phyloP scores from a whole-genome alignment of 2,797 vertebrate genomes.

The Synanceia verrucosa region DNA sequence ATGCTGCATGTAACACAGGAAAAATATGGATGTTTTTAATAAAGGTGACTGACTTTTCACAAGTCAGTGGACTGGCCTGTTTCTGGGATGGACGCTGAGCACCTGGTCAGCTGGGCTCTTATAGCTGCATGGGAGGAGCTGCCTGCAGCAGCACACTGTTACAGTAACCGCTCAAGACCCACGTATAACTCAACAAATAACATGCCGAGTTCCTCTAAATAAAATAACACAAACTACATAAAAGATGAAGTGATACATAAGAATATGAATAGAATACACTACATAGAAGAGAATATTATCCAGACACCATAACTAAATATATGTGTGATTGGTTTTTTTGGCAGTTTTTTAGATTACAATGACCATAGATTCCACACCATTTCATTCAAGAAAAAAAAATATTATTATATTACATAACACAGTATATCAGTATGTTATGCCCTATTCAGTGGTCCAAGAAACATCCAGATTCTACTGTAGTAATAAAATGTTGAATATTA shows the following conservation, averaged over 20 bases:
- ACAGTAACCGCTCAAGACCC: constrained; percentile 20
- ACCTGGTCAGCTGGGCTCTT: constrained; percentile 72
- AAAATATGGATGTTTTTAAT: not conserved
- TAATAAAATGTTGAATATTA: not conserved
- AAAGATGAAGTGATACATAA: too few species aligned
- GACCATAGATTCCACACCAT: not conserved
- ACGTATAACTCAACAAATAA: not conserved
- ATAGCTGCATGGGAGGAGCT: constrained; percentile 81
- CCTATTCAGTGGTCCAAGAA: too few species aligned
- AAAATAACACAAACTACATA: too few species aligned
- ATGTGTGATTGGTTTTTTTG: not conserved
- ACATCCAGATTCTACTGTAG: too few species aligned
- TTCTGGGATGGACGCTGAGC: constrained; percentile 37
- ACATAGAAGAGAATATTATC: not conserved
- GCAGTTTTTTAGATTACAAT: not conserved
- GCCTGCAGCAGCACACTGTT: constrained; percentile 35
- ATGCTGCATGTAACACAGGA: not conserved
- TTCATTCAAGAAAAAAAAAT: not conserved
- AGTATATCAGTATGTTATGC: not conserved
- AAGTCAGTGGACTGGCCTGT: constrained; percentile 20
- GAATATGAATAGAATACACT: not conserved
- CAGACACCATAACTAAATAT: not conserved
- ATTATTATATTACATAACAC: not conserved
- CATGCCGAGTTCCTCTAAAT: not conserved
- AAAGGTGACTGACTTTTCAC: constrained; percentile 18